Evolutionary conservation across 2,888 invertebrate genomes (phyloP).

Genomic region (Mamestra brassicae): DNA sequence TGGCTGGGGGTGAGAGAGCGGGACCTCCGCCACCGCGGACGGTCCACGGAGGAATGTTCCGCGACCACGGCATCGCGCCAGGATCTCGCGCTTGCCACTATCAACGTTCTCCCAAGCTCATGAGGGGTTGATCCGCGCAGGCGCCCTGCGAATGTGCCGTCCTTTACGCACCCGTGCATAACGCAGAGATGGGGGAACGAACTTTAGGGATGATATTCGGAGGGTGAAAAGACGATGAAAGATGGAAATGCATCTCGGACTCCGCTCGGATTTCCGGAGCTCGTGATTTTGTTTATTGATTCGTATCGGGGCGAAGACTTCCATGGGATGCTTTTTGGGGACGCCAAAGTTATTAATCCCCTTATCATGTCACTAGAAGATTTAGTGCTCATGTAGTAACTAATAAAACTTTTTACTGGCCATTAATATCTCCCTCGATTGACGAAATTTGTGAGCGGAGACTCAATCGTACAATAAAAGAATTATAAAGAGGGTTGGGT

Average conservation of each 20-base stretch:
- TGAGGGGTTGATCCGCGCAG: conserved; percentile 88
- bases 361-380: conserved; percentile 83
- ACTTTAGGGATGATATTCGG: conserved; percentile 88
- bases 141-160: conserved; percentile 78
- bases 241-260: conserved; percentile 90
- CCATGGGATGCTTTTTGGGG: conserved; percentile 77
- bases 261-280: conserved; percentile 90
- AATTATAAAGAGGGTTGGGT: conserved; percentile 66
- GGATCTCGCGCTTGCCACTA: conserved; percentile 85
- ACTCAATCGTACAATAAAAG: conserved; percentile 60
- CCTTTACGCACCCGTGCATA: conserved; percentile 76
- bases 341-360: conserved; percentile 83
- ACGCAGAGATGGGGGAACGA: conserved; percentile 76
- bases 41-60: conserved; percentile 88
- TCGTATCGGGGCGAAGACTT: conserved; percentile 81
- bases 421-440: conserved; percentile 71
- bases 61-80: conserved; percentile 84
- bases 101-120: conserved; percentile 85
- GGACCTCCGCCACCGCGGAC: conserved; percentile 89
- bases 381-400: conserved; percentile 79
- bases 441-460: conserved; percentile 43
- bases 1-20: conserved; percentile 86
- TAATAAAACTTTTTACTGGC: conserved; percentile 77
- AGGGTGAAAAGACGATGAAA: conserved; percentile 90
- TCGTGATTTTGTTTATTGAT: conserved; percentile 91